A percentile compares a stretch with the other conserved stretches of the same genome.
phyloP scores from a whole-genome alignment of 2,797 vertebrate species.

The Tachyglossus aculeatus region DNA sequence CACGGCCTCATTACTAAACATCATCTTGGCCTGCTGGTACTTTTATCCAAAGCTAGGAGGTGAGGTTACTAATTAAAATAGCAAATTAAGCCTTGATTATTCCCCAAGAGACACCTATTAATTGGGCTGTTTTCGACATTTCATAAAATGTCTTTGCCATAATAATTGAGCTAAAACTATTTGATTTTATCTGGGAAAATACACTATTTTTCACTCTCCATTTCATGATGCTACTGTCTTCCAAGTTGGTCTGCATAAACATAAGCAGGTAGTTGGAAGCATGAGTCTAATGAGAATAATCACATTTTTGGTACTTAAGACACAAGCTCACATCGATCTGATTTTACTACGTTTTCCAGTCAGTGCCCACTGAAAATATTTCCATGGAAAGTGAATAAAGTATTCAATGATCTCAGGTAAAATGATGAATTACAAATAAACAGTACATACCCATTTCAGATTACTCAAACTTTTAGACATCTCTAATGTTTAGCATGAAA shows the following conservation, averaged over 20 bases:
- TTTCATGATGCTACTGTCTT: slow-evolving; percentile 14
- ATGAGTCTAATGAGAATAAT: neutral
- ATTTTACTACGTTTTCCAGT: too few species aligned
- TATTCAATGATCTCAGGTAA: fast-evolving
- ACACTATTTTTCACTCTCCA: slow-evolving; percentile 16
- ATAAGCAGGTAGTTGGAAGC: neutral
- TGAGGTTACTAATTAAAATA: slow-evolving; percentile 39
- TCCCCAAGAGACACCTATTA: slow-evolving; percentile 50
- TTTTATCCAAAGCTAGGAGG: slow-evolving; percentile 22
- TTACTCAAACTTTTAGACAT: neutral
- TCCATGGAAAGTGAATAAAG: neutral
- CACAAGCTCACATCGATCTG: neutral
- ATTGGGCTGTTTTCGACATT: slow-evolving; percentile 28
- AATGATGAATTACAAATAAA: too few species aligned
- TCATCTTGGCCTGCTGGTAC: slow-evolving; percentile 14
- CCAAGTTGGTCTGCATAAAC: neutral
- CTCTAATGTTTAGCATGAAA: neutral
- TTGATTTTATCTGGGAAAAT: slow-evolving; percentile 40
- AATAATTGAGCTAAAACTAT: slow-evolving; percentile 44
- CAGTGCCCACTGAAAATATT: too few species aligned
- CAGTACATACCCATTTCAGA: too few species aligned
- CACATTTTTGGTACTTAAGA: neutral
- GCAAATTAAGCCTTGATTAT: slow-evolving; percentile 49
- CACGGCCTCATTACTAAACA: slow-evolving; percentile 36
- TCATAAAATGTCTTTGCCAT: slow-evolving; percentile 19